These are phyloP conservation scores for Pycnonotus jocosus DNA, from an alignment of 2,113 vertebrate genomes.

Conservation along the genomic window DNA sequence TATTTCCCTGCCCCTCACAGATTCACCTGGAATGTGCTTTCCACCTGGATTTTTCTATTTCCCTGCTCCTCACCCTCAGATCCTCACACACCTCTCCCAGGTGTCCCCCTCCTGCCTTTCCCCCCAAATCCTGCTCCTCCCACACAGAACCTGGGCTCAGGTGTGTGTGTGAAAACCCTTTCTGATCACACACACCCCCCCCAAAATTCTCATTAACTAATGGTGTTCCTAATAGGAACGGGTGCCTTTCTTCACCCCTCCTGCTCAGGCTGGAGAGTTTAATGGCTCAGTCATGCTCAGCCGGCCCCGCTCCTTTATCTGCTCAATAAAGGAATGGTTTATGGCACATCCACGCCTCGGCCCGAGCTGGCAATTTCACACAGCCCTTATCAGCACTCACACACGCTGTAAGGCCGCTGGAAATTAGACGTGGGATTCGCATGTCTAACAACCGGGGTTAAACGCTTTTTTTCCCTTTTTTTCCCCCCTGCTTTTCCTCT, in stretches of 20 bases:
- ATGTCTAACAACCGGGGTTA: slow-evolving; percentile 60
- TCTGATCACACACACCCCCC: neutral
- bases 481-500: neutral
- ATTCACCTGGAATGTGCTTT: too few relatives aligned
- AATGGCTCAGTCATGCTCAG: slow-evolving; percentile 31
- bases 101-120: neutral
- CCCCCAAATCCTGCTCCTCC: neutral
- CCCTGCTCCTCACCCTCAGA: neutral
- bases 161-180: neutral
- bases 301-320: slow-evolving; percentile 50
- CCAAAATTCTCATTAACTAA: slow-evolving; percentile 37
- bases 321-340: slow-evolving; percentile 32
- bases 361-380: slow-evolving; percentile 58
- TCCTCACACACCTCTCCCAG: neutral
- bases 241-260: neutral
- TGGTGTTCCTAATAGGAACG: neutral
- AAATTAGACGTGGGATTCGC: slow-evolving; percentile 13
- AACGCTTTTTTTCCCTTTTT: neutral
- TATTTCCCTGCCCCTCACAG: neutral
- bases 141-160: neutral
- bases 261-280: neutral
- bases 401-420: slow-evolving; percentile 35
- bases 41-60: neutral
- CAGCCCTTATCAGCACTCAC: slow-evolving; percentile 63
- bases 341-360: neutral